Evolutionary conservation across 2,888 invertebrate species (phyloP), one percentile per base, ranked within the genome.

Genomic region (Ophioninae sp.): DNA sequence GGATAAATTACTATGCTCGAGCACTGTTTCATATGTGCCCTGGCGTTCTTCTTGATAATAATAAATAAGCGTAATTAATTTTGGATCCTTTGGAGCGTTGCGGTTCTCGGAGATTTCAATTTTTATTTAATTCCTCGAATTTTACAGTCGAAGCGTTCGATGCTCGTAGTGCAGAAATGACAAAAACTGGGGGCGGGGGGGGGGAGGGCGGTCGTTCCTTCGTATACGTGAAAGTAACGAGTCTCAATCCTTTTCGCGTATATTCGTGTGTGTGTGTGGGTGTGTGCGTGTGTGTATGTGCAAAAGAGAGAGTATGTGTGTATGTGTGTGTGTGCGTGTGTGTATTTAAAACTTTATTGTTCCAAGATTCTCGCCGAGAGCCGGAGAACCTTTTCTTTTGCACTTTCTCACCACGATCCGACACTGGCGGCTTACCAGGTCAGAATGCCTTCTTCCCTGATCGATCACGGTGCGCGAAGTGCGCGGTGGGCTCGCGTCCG

Each of bases 371-470:
- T 81, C 81, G 77, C 83, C 73, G 74, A 17, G 59, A 59, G 74
- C 61, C 69, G 74, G 59, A 73, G 59, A 73, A 81, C 76, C 81
- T 81, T 83, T 68, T 76, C 30, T 30, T 21, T 21, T 80, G 44
- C 85, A 86, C 85, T 87, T 85, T 80, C 64, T 82, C 85, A 44
- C 44, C 44, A 89, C 91, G 90, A 91, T 87, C 92, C 90, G 92
- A 91, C 92, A 89, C 92, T 91, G 91, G 90, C 88, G 89, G 90
- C 91, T 91, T 91, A 91, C 91, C 92, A 92, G 92, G 92, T 92
- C 92, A 91, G 91, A 92, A 92, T 92, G 91, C 89, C 87, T 89
- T 80, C 83, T 77, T 85, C 78, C 79, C 79, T 76, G 62, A 79
- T 84, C 76, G 84, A 78, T 83, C 70, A 57, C 83, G 81, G 75